These are phyloP conservation scores for Illadopsis cleaveri DNA, from an alignment of 2,113 vertebrate genomes.

Conservation along the genomic window DNA sequence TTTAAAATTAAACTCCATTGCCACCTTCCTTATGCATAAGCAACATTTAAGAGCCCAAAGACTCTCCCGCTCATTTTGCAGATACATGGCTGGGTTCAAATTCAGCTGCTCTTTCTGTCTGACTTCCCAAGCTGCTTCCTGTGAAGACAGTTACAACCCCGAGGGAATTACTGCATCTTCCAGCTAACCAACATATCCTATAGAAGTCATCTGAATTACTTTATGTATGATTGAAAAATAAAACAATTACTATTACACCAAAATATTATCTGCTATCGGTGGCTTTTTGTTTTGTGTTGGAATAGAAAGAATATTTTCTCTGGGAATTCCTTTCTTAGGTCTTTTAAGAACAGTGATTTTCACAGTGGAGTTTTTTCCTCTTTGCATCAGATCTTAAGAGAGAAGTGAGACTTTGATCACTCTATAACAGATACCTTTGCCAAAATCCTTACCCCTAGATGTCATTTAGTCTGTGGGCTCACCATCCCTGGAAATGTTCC, in stretches of 20 bases:
- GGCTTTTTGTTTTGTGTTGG: not conserved
- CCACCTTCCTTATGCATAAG: not conserved
- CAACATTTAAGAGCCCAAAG: conserved; percentile 5
- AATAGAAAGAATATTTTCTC: not conserved
- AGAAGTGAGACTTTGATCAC: not conserved
- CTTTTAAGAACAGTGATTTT: not conserved
- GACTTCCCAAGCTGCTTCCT: not conserved
- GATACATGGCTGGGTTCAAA: not conserved
- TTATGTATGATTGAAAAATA: not conserved
- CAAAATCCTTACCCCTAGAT: not conserved
- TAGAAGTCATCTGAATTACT: not conserved
- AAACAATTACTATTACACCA: not conserved
- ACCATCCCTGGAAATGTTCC: not conserved
- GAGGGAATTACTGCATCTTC: not conserved
- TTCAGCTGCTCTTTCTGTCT: not conserved
- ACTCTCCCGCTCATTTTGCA: not conserved
- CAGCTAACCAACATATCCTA: not conserved
- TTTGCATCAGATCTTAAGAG: not conserved
- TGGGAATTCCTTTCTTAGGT: not conserved
- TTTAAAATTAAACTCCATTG: conserved; percentile 1
- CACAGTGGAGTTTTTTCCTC: not conserved
- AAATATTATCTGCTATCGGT: not conserved
- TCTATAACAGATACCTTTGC: not conserved
- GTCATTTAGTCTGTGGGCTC: not conserved
- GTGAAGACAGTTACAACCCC: not conserved